Evolutionary conservation across 2,113 vertebrate species (phyloP).

Genomic region (Furnarius figulus): DNA sequence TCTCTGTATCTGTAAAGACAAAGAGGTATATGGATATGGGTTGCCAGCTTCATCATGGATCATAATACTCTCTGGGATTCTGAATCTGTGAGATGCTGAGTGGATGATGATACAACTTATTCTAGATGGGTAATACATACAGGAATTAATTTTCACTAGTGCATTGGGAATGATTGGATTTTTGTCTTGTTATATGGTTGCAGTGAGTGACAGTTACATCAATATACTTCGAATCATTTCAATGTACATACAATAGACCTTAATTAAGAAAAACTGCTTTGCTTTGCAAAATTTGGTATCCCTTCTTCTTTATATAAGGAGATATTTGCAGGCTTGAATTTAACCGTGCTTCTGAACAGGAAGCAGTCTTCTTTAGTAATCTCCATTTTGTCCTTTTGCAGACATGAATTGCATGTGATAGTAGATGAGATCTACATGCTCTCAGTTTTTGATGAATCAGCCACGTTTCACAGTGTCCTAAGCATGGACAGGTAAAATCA

Average conservation of each 20-base stretch:
- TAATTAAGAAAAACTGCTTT: not conserved
- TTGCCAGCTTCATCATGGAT: not conserved
- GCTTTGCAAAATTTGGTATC: not conserved
- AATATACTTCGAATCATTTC: not conserved
- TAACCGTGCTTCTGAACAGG: not conserved
- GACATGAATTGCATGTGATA: slow-evolving; percentile 88
- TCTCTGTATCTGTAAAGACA: not conserved
- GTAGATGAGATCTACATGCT: slow-evolving; percentile 98
- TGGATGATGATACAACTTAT: not conserved
- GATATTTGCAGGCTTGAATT: not conserved
- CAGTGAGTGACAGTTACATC: not conserved
- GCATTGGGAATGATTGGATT: not conserved
- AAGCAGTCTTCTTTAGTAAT: not conserved
- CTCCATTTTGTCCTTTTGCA: slow-evolving; percentile 49
- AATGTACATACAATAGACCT: not conserved
- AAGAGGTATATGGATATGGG: not conserved
- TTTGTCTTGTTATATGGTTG: not conserved
- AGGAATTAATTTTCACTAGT: not conserved
- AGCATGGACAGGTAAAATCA: slow-evolving; percentile 84
- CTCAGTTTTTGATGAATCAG: slow-evolving; percentile 86
- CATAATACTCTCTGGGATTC: not conserved
- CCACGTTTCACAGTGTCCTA: slow-evolving; percentile 87
- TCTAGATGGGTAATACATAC: not conserved
- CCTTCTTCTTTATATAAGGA: not conserved
- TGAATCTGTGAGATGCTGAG: not conserved